A percentile compares a stretch with the other conserved stretches of the same genome.
These are phyloP conservation scores for Cryptoprocta ferox DNA, from an alignment of 2,797 vertebrate species.

Conservation along the genomic window DNA sequence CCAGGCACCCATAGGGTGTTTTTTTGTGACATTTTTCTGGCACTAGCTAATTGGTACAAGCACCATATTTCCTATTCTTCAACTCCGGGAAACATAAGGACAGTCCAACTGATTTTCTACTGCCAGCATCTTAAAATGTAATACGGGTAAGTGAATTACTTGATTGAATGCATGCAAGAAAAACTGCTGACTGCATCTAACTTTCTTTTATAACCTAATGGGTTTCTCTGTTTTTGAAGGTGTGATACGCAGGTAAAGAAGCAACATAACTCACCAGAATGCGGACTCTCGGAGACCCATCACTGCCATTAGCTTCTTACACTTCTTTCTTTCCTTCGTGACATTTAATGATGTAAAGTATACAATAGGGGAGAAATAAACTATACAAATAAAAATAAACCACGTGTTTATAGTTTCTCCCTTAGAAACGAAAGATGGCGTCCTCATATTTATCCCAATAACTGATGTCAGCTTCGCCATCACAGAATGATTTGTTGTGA, in stretches of 20 bases:
- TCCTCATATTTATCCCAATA: conserved; percentile 90
- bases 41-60: not conserved
- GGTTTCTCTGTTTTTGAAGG: not conserved
- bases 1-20: not conserved
- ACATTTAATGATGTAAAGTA: conserved; percentile 92
- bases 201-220: not conserved
- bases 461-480: conserved; percentile 89
- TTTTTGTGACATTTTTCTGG: not conserved
- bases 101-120: not conserved
- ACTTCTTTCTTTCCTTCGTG: conserved; percentile 90
- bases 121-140: not conserved
- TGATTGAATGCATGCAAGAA: not conserved
- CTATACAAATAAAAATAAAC: conserved; percentile 87
- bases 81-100: not conserved
- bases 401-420: conserved; percentile 84
- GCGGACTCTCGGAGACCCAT: conserved; percentile 92
- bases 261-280: conserved; percentile 89
- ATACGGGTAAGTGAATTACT: not conserved
- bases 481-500: conserved; percentile 89
- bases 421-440: conserved; percentile 86
- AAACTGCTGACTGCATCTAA: not conserved
- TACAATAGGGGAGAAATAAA: conserved; percentile 92
- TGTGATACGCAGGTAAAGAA: not conserved
- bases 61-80: not conserved
- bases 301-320: conserved; percentile 92